Percentiles rank a stretch among this genome's conserved stretches.
Conservation (phyloP, 2,888 invertebrate genomes). For the Crioceris asparagi region DNA sequence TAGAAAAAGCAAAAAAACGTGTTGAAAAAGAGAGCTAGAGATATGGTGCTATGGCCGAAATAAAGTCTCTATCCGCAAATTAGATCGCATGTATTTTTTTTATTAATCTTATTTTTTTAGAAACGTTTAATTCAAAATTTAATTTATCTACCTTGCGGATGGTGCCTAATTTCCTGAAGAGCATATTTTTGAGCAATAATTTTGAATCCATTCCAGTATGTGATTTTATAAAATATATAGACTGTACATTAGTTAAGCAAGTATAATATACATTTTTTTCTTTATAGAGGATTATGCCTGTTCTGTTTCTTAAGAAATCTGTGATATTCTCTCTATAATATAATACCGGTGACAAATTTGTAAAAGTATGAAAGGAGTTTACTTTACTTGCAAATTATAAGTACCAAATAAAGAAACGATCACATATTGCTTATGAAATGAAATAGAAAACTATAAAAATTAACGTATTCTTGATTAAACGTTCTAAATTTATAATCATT, state of each 20-base stretch:
- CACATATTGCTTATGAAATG: conserved; percentile 17
- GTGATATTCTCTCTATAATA: conserved; percentile 15
- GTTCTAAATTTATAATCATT: too few relatives aligned
- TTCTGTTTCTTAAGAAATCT: conserved; percentile 21
- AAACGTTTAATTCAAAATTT: too few relatives aligned
- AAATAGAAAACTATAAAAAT: conserved; percentile 8
- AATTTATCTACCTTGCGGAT: too few relatives aligned
- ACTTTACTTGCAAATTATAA: neutral
- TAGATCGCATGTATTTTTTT: too few relatives aligned
- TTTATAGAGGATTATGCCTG: conserved; percentile 6
- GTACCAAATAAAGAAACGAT: conserved; percentile 9
- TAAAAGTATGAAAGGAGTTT: neutral
- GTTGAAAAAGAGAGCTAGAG: neutral
- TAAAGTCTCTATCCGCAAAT: too few relatives aligned
- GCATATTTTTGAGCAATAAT: conserved; percentile 28
- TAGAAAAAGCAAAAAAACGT: neutral
- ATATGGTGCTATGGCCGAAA: too few relatives aligned
- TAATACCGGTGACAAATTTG: neutral
- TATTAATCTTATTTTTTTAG: too few relatives aligned
- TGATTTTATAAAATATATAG: conserved; percentile 32
- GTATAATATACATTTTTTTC: conserved; percentile 29
- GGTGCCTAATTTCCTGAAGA: too few relatives aligned
- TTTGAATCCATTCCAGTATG: conserved; percentile 40
- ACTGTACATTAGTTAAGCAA: conserved; percentile 35
- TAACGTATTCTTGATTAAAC: neutral